Conservation (phyloP, 1,140 invertebrate genomes). For the Drosophila obscura region DNA sequence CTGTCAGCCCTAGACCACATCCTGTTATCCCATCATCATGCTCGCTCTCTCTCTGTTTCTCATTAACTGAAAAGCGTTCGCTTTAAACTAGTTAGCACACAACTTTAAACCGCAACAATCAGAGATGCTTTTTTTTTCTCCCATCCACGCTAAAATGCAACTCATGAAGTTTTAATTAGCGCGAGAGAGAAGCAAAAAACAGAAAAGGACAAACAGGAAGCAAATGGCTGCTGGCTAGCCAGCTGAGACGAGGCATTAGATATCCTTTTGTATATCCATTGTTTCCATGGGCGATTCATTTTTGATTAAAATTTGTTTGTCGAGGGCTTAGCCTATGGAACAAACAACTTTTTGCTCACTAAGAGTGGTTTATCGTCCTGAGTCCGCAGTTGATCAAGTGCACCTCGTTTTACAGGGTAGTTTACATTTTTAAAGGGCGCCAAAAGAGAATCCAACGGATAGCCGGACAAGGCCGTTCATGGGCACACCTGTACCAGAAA, state of each 20-base stretch:
- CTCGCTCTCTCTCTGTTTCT: not conserved
- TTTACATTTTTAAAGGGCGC: too few species aligned
- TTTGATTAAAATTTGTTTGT: too few species aligned
- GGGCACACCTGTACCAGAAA: conserved; percentile 26
- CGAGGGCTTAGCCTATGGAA: too few species aligned
- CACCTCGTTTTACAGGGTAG: too few species aligned
- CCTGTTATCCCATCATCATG: not conserved
- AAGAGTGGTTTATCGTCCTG: too few species aligned
- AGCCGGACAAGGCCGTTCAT: conserved; percentile 5
- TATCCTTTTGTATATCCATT: too few species aligned
- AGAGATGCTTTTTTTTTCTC: conserved; percentile 25
- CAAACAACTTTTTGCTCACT: too few species aligned
- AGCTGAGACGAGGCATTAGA: too few species aligned
- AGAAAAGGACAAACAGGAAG: conserved; percentile 12
- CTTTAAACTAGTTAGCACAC: conserved; percentile 40
- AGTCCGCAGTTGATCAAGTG: too few species aligned
- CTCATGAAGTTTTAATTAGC: conserved; percentile 70
- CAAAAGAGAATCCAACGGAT: conserved; percentile 3
- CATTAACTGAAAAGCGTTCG: conserved; percentile 14
- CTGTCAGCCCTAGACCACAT: not conserved
- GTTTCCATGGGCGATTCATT: too few species aligned
- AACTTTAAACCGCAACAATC: conserved; percentile 53
- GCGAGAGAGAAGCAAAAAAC: conserved; percentile 22
- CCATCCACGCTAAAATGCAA: conserved; percentile 43
- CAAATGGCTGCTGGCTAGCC: too few species aligned